Conservation (phyloP, 2,888 invertebrate genomes). For the Criorhina ranunculi region DNA sequence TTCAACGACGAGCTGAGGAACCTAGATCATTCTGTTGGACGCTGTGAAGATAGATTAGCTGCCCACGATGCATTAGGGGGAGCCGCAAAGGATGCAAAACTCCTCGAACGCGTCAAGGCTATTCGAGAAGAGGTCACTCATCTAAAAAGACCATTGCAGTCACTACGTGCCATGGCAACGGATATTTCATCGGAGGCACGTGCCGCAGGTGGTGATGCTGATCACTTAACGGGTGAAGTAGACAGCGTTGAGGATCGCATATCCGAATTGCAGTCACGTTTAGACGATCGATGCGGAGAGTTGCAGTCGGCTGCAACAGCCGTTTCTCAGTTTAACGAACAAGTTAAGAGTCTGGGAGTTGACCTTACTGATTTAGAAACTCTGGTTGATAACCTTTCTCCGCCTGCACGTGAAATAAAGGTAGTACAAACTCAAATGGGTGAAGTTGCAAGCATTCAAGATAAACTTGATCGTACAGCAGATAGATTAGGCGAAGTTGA, state of each 20-base stretch:
- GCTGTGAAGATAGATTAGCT: constrained; percentile 94
- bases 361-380: constrained; percentile 92
- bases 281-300: constrained; percentile 91
- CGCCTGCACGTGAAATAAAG: constrained; percentile 94
- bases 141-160: constrained; percentile 90
- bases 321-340: constrained; percentile 94
- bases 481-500: constrained; percentile 89
- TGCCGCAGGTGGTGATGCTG: constrained; percentile 91
- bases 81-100: constrained; percentile 92
- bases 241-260: constrained; percentile 91
- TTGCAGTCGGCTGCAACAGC: constrained; percentile 94
- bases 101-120: constrained; percentile 93
- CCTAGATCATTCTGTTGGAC: constrained; percentile 92
- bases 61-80: constrained; percentile 88
- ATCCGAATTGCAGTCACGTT: constrained; percentile 90
- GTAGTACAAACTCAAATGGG: constrained; percentile 93
- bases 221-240: constrained; percentile 91
- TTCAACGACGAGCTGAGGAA: constrained; percentile 94
- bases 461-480: constrained; percentile 88
- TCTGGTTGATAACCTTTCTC: constrained; percentile 93
- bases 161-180: constrained; percentile 86
- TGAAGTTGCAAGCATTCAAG: constrained; percentile 89
- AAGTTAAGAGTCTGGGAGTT: constrained; percentile 91
- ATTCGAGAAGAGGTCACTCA: constrained; percentile 92
- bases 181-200: constrained; percentile 91